Percentiles rank a stretch among this genome's conserved stretches.
These are phyloP conservation scores for Gorsachius goisagi DNA, from an alignment of 2,113 vertebrate genomes.

Conservation along the genomic window DNA sequence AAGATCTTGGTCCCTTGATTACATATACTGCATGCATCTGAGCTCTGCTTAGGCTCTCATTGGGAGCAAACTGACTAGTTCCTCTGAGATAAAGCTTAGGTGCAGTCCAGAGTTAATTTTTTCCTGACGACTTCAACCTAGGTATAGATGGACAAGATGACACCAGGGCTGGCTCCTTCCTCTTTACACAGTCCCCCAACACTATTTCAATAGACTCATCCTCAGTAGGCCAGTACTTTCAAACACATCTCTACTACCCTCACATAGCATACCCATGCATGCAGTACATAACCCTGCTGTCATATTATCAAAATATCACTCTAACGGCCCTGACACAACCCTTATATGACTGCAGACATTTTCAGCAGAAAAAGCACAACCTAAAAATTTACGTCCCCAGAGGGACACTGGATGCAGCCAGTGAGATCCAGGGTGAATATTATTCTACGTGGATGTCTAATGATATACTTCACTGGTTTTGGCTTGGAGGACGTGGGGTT, in stretches of 20 bases:
- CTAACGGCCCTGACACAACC: background rate
- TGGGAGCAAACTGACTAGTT: background rate
- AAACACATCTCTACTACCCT: background rate
- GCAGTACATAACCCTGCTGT: background rate
- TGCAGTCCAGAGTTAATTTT: background rate
- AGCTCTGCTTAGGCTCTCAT: background rate
- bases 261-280: rapidly evolving
- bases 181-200: background rate
- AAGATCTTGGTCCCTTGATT: background rate
- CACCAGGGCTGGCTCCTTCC: background rate
- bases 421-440: background rate
- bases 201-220: background rate
- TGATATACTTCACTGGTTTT: background rate
- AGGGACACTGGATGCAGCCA: background rate
- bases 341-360: background rate
- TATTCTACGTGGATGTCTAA: background rate
- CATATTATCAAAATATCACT: background rate
- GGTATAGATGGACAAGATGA: background rate
- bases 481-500: background rate
- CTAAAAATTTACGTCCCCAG: background rate
- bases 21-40: background rate
- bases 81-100: background rate
- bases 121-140: background rate
- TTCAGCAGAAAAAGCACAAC: background rate
- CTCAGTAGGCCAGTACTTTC: background rate